Percentiles rank a stretch among this genome's conserved stretches.
phyloP scores from a whole-genome alignment of 2,113 vertebrate species.

The Kryptolebias marmoratus region DNA sequence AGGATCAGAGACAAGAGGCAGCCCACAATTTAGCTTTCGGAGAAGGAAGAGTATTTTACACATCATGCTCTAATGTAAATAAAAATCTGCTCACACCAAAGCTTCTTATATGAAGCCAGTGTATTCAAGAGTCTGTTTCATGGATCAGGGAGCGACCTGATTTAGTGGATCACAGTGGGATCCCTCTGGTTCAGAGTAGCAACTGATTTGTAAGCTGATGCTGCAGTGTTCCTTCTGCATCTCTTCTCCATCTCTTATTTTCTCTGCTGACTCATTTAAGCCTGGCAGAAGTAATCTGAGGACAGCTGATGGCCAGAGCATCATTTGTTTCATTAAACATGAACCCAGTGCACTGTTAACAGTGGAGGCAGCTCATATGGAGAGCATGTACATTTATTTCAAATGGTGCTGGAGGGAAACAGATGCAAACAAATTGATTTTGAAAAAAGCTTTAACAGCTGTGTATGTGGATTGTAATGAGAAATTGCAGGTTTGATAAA shows the following conservation, averaged over 20 bases:
- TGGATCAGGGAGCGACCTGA: too few species aligned
- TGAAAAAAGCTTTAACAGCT: conserved; percentile 40
- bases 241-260: conserved; percentile 2
- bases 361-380: conserved; percentile 18
- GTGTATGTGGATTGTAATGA: conserved; percentile 50
- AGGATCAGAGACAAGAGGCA: too few species aligned
- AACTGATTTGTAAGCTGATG: background rate
- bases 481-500: conserved; percentile 46
- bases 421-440: conserved; percentile 43
- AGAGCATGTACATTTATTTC: conserved; percentile 38
- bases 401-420: conserved; percentile 31
- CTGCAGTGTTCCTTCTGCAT: conserved; percentile 25
- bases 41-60: too few species aligned
- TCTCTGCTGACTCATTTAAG: conserved; percentile 35
- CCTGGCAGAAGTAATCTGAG: conserved; percentile 53
- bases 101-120: too few species aligned
- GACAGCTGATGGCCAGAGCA: conserved; percentile 40
- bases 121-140: too few species aligned
- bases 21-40: too few species aligned
- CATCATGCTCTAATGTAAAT: too few species aligned
- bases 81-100: too few species aligned
- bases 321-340: conserved; percentile 62
- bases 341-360: conserved; percentile 28
- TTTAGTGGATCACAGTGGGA: conserved; percentile 27
- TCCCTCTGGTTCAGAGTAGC: conserved; percentile 28